A percentile compares a stretch with the other conserved stretches of the same genome.
Evolutionary conservation across 2,113 vertebrate genomes (phyloP).

Genomic region (Equus quagga): DNA sequence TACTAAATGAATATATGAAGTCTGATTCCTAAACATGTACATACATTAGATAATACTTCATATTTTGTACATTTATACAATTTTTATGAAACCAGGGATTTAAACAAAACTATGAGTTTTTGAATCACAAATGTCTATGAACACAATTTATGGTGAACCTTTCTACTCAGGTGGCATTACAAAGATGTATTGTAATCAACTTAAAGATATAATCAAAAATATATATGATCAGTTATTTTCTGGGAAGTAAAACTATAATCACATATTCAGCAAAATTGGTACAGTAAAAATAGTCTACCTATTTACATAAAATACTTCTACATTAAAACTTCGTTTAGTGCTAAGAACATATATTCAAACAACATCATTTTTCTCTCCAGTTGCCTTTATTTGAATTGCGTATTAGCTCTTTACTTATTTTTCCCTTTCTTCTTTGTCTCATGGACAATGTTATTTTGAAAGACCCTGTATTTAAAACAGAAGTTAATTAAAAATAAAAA

Average conservation of each 20-base stretch:
- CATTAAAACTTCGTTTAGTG: background rate
- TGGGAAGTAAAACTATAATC: background rate
- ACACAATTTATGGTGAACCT: background rate
- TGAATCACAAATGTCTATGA: background rate
- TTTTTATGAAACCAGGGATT: background rate
- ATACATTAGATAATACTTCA: background rate
- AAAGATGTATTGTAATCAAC: background rate
- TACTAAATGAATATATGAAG: background rate
- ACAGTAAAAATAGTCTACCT: background rate
- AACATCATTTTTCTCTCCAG: background rate
- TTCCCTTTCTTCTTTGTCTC: background rate
- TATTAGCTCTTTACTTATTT: background rate
- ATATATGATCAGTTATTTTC: background rate
- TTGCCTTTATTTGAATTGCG: background rate
- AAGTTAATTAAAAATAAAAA: slow-evolving; percentile 66
- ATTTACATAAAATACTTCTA: background rate
- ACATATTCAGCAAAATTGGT: background rate
- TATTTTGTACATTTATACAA: background rate
- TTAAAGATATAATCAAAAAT: background rate
- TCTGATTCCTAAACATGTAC: background rate
- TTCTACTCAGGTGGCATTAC: background rate
- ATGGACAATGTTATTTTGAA: slow-evolving; percentile 10
- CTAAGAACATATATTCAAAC: background rate
- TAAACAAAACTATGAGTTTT: too few species aligned
- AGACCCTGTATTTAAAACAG: background rate